Conservation (phyloP, 1,140 invertebrate species). For the Schlechtendalia chinensis region DNA sequence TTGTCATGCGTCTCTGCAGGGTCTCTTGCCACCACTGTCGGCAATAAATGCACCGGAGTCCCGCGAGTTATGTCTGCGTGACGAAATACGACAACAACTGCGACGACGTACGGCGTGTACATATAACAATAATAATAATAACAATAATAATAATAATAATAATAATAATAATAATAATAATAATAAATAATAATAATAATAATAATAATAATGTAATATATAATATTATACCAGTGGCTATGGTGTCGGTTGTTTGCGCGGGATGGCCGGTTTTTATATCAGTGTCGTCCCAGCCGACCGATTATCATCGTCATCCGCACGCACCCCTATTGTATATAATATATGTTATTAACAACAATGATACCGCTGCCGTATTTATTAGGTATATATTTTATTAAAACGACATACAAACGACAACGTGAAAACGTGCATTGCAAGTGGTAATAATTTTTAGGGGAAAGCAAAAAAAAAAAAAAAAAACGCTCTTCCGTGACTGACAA, state of each 20-base stretch:
- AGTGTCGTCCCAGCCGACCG: slow-evolving; percentile 18
- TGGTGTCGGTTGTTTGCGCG: neutral
- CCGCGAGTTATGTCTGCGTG: neutral
- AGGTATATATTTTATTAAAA: slow-evolving; percentile 26
- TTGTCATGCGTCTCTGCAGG: slow-evolving; percentile 7
- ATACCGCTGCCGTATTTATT: neutral
- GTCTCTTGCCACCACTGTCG: neutral
- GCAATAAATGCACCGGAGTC: neutral
- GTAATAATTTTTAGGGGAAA: neutral
- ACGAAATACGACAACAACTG: neutral
- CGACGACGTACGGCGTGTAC: neutral
- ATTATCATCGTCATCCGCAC: slow-evolving; percentile 16
- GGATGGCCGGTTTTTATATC: slow-evolving; percentile 30
- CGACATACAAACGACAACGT: neutral
- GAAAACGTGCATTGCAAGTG: neutral
- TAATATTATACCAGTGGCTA: slow-evolving; percentile 4
- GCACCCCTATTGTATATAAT: neutral
- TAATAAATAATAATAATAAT: slow-evolving; percentile 9
- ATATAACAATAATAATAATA: slow-evolving; percentile 3
- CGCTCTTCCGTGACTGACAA: too few species aligned
- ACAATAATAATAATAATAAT: slow-evolving; percentile 13
- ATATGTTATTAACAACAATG: neutral
- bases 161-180: slow-evolving; percentile 17
- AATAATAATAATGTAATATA: slow-evolving; percentile 20
- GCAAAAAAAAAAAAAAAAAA: neutral